A percentile compares a stretch with the other conserved stretches of the same genome.
Evolutionary conservation across 2,113 vertebrate genomes (phyloP).

Genomic region (Coptodon rendalli): DNA sequence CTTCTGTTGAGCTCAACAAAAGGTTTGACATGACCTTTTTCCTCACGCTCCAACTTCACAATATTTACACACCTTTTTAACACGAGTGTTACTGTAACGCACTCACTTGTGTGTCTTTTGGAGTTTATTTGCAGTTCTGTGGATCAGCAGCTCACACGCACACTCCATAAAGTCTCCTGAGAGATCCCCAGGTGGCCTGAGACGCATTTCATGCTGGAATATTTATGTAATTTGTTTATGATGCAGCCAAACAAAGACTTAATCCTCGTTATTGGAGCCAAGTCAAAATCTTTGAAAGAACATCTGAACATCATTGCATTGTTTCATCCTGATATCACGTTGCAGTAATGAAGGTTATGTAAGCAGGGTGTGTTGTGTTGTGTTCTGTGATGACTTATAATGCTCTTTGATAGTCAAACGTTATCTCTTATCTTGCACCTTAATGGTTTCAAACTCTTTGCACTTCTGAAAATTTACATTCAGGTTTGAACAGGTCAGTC

Average conservation of each 20-base stretch:
- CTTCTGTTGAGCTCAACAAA: not conserved
- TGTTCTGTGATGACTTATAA: not conserved
- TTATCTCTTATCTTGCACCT: constrained; percentile 16
- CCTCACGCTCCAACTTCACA: not conserved
- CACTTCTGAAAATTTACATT: not conserved
- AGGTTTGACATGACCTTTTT: constrained; percentile 4
- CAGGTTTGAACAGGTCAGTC: not conserved
- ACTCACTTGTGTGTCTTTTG: not conserved
- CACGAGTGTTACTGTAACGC: not conserved
- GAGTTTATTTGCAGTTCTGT: not conserved
- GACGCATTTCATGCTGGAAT: not conserved
- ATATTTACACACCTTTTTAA: constrained; percentile 33
- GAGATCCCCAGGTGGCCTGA: not conserved
- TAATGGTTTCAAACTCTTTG: not conserved
- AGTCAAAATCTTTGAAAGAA: constrained; percentile 1
- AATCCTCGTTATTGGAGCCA: not conserved
- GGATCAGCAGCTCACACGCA: not conserved
- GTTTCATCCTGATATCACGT: constrained; percentile 5
- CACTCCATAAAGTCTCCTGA: not conserved
- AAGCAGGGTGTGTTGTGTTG: not conserved
- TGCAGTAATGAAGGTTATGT: not conserved
- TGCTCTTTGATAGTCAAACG: not conserved
- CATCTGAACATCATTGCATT: not conserved
- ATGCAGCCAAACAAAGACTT: constrained; percentile 11
- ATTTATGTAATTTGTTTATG: constrained; percentile 27